Evolutionary conservation across 2,797 vertebrate species (phyloP).

Genomic region (Octomys mimax): DNA sequence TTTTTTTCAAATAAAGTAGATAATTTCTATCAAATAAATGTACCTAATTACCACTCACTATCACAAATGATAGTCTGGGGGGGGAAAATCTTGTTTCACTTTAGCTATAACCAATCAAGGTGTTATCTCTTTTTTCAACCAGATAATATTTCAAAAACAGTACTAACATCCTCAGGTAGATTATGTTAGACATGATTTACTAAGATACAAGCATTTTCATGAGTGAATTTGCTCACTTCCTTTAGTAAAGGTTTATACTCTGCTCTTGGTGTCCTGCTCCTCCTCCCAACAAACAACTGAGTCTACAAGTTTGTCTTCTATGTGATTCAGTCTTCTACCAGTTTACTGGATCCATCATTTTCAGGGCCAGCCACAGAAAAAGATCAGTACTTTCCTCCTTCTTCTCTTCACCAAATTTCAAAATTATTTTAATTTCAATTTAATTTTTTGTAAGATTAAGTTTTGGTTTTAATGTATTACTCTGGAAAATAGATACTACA

Average conservation of each 20-base stretch:
- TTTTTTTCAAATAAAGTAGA: neutral
- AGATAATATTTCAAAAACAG: conserved; percentile 8
- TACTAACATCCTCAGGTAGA: neutral
- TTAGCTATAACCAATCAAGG: neutral
- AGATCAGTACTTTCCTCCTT: neutral
- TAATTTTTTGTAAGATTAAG: neutral
- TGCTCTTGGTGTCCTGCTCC: neutral
- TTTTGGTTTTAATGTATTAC: neutral
- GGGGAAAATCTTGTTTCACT: neutral
- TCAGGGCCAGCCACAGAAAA: neutral
- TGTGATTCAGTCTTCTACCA: neutral
- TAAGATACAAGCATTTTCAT: neutral
- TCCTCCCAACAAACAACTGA: neutral
- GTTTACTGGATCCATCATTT: neutral
- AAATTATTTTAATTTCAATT: conserved; percentile 39
- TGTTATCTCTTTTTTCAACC: neutral
- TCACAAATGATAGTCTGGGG: neutral
- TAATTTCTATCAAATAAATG: conserved; percentile 22
- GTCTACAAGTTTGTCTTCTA: neutral
- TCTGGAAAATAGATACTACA: neutral
- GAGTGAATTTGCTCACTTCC: conserved; percentile 17
- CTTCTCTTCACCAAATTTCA: conserved; percentile 4
- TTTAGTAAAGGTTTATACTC: neutral
- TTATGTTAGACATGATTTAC: neutral
- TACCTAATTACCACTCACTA: neutral